Conservation (phyloP, 2,888 invertebrate species). For the Andricus curvator region DNA sequence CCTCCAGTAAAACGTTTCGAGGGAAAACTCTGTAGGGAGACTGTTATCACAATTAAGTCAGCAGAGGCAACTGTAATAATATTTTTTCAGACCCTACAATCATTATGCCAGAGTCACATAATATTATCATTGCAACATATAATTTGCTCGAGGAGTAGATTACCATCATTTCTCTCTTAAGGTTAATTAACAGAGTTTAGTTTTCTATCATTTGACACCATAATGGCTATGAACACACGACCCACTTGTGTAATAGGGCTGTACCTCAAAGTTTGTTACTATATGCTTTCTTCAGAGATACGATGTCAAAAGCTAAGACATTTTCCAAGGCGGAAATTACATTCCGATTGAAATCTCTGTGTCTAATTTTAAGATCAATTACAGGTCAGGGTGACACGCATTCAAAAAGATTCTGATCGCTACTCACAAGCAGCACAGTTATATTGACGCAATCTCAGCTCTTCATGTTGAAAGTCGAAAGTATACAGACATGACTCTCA, state of each 20-base stretch:
- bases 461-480: background rate
- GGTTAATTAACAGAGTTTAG: background rate
- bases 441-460: background rate
- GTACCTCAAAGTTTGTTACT: background rate
- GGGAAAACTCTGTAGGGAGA: background rate
- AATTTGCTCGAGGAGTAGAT: background rate
- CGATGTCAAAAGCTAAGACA: background rate
- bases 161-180: background rate
- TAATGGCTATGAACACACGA: background rate
- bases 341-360: background rate
- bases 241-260: background rate
- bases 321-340: slow-evolving; percentile 22
- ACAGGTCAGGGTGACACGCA: background rate
- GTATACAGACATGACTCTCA: background rate
- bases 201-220: background rate
- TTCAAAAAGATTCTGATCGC: slow-evolving; percentile 28
- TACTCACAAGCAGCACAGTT: background rate
- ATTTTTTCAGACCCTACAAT: background rate
- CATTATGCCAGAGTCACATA: background rate
- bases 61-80: background rate
- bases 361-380: slow-evolving; percentile 9
- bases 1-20: background rate
- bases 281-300: slow-evolving; percentile 9
- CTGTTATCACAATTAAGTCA: slow-evolving; percentile 2
- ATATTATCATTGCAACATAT: slow-evolving; percentile 4